phyloP scores from a whole-genome alignment of 2,888 invertebrate genomes.

The Enchytraeus crypticus region DNA sequence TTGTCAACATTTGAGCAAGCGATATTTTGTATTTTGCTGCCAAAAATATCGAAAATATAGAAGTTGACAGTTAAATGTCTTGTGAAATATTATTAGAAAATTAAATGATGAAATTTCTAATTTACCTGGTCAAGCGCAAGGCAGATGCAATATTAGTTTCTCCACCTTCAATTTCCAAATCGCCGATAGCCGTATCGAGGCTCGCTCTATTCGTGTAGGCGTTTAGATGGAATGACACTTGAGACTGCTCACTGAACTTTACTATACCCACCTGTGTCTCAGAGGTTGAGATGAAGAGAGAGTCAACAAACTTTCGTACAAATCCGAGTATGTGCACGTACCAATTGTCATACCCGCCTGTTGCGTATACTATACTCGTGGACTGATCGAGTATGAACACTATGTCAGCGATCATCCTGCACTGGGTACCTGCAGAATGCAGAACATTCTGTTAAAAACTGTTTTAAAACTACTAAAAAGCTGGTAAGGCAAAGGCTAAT shows the following conservation, averaged over 20 bases:
- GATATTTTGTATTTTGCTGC: no score
- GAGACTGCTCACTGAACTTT: conserved; percentile 6
- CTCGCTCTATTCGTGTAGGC: conserved; percentile 1
- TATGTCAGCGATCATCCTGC: neutral
- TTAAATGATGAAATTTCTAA: neutral
- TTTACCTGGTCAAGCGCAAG: neutral
- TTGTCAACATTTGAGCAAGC: no score
- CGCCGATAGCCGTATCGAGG: neutral
- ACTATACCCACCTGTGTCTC: conserved; percentile 10
- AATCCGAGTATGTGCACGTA: neutral
- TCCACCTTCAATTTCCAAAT: conserved; percentile 9
- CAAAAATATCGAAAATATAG: no score
- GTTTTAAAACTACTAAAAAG: no score
- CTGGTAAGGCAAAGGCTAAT: no score
- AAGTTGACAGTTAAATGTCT: no score
- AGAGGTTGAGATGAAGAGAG: conserved; percentile 8
- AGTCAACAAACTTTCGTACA: conserved; percentile 6
- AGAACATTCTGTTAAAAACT: no score
- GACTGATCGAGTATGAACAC: neutral
- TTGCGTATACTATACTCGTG: neutral
- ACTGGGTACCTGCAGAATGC: no score
- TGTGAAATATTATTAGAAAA: no score
- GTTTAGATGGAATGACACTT: neutral
- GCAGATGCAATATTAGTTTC: conserved; percentile 14
- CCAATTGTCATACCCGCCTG: neutral